Base-by-base conservation (phyloP, 2,797 vertebrate genomes). In the Clarias platycephalus region DNA sequence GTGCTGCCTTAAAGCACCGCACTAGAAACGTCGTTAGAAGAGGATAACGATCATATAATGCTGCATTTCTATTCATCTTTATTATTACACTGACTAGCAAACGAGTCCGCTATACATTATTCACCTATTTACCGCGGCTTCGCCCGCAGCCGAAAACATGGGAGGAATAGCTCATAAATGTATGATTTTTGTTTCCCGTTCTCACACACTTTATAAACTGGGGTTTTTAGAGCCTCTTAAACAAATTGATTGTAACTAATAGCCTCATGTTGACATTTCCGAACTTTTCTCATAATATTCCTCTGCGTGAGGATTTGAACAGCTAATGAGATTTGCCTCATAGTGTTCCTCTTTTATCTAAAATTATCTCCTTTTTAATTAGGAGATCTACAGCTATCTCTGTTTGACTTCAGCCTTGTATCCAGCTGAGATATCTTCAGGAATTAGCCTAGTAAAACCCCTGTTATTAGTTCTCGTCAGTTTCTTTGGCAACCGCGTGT, bases 341-440 rank as follows among this genome's bases (percentile, higher is more conserved):
- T 28, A 13, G 40, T 58, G 58, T 55, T 81, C 28, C 24, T 12
- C 67, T 28, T 62, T 60, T 76, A 18, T 74, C 79, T 76, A 82
- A 81, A 82, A 76, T 67, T 60, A 82, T 85, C 79, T 78, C 63
- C 26, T 34, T 84, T 84, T 84, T 84, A 82, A 82, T 87, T 85
- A 83, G 79, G 85, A 37, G 60, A 85, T 68, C 79, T 70, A 55
- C 80, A 85, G 79, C 79, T 85, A 62, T 82, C 84, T 85, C 5
- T 12, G 62, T 70, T 84, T 84, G 89, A 82, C 76, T 62, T 83
- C 85, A 88, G 83, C 84, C 82, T 58, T 71, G 76, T 62, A 83
- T 85, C 64, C 78, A 81, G 70, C 58, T 66, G 60, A 71, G 26
- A 28, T 28, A 55, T 64, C 81, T 31, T 75, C 60, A 63, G 49